Percentiles rank a stretch among this genome's conserved stretches.
Evolutionary conservation across 2,113 vertebrate genomes (phyloP).

Genomic region (Arenaria interpres): DNA sequence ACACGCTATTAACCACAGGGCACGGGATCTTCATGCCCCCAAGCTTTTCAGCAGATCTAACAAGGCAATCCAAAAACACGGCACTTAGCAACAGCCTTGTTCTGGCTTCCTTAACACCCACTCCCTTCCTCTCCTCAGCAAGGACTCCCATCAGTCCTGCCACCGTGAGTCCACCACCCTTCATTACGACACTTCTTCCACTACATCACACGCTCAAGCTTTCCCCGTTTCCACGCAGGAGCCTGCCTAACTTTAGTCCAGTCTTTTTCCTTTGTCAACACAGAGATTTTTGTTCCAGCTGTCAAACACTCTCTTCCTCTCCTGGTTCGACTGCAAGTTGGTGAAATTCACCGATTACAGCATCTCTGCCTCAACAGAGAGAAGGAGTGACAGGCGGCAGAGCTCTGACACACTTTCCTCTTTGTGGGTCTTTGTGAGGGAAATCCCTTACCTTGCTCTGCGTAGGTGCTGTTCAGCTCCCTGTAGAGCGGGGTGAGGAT

Average conservation of each 20-base stretch:
- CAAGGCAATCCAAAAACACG: rapidly evolving
- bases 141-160: neutral
- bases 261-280: neutral
- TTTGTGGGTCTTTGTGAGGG: neutral
- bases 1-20: neutral
- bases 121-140: neutral
- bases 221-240: neutral
- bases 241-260: neutral
- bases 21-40: neutral
- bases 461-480: conserved; percentile 95
- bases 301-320: neutral
- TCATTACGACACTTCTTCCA: neutral
- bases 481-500: conserved; percentile 89
- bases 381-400: neutral
- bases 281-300: neutral
- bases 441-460: conserved; percentile 87
- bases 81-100: neutral
- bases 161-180: neutral
- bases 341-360: neutral
- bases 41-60: neutral
- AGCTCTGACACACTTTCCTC: neutral
- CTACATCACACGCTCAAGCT: neutral
- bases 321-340: neutral
- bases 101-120: neutral
- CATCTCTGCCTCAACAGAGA: neutral